Conservation (phyloP, 2,113 vertebrate species). For the Rhinolophus sinicus region DNA sequence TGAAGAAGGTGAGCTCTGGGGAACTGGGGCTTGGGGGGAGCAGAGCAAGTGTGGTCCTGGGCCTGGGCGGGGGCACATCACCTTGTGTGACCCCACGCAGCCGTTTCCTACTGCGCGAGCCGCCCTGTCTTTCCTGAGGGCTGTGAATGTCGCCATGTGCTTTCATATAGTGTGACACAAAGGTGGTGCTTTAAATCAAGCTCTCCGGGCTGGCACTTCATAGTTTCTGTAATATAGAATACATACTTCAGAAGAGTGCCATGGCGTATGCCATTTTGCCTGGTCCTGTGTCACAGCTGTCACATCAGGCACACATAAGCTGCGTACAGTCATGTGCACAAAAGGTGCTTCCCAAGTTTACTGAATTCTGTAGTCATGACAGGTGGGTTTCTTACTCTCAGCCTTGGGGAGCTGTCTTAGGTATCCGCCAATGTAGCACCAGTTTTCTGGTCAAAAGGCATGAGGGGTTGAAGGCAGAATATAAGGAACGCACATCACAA, state of each 20-base stretch:
- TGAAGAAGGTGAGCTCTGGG: conserved; percentile 92
- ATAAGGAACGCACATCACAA: rapidly evolving
- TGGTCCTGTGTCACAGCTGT: background rate
- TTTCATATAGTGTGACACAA: rapidly evolving
- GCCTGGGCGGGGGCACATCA: too few relatives aligned
- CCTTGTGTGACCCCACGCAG: too few relatives aligned
- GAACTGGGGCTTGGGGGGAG: rapidly evolving
- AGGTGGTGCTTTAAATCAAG: background rate
- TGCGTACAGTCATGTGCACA: rapidly evolving
- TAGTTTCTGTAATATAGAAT: rapidly evolving
- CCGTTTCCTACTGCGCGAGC: rapidly evolving
- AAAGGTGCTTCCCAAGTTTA: rapidly evolving
- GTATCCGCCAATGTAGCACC: rapidly evolving
- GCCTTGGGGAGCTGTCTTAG: background rate
- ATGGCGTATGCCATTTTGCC: rapidly evolving
- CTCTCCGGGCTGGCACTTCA: too few relatives aligned
- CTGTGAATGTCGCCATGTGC: too few relatives aligned
- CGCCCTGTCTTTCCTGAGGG: background rate
- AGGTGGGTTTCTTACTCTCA: background rate
- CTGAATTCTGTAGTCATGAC: rapidly evolving
- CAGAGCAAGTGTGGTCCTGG: too few relatives aligned
- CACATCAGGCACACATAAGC: too few relatives aligned
- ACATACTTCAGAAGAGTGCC: rapidly evolving
- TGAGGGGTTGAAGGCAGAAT: too few relatives aligned
- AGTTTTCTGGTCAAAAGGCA: background rate